Conservation (phyloP, 2,113 vertebrate species). For the Silurus glanis region DNA sequence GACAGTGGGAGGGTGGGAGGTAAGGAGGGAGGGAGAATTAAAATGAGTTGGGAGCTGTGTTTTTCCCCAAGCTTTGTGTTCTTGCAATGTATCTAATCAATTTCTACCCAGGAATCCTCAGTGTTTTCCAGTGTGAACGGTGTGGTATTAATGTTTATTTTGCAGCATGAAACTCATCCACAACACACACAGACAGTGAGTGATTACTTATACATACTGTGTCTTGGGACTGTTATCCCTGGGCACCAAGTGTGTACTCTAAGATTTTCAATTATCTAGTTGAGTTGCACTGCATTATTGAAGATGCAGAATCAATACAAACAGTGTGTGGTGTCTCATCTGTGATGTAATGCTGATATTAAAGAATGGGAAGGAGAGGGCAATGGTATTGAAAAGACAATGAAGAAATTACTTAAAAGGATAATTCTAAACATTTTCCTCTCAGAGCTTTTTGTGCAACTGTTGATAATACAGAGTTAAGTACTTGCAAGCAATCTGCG, state of each 20-base stretch:
- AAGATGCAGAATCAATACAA: slow-evolving; percentile 53
- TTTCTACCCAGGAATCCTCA: slow-evolving; percentile 47
- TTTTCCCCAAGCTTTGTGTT: slow-evolving; percentile 47
- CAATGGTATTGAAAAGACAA: slow-evolving; percentile 5
- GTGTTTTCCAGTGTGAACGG: slow-evolving; percentile 40
- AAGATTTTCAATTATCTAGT: slow-evolving; percentile 55
- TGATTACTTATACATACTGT: slow-evolving; percentile 42
- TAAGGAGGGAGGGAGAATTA: background rate
- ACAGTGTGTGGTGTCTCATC: slow-evolving; percentile 31
- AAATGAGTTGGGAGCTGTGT: slow-evolving; percentile 27
- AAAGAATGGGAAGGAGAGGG: slow-evolving; percentile 25
- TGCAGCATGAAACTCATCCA: slow-evolving; percentile 35
- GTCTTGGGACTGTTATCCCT: slow-evolving; percentile 49
- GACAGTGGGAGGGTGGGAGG: background rate
- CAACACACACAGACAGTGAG: slow-evolving; percentile 41
- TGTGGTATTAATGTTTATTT: slow-evolving; percentile 51
- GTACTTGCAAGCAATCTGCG: background rate
- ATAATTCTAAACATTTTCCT: background rate
- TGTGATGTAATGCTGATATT: slow-evolving; percentile 45
- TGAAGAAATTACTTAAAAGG: background rate
- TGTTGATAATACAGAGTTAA: slow-evolving; percentile 16
- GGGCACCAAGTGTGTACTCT: slow-evolving; percentile 47
- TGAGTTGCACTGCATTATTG: slow-evolving; percentile 50
- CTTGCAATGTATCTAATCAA: slow-evolving; percentile 48
- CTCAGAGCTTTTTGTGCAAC: background rate